Conservation (phyloP, 2,888 invertebrate genomes). For the Lissonota sp. region DNA sequence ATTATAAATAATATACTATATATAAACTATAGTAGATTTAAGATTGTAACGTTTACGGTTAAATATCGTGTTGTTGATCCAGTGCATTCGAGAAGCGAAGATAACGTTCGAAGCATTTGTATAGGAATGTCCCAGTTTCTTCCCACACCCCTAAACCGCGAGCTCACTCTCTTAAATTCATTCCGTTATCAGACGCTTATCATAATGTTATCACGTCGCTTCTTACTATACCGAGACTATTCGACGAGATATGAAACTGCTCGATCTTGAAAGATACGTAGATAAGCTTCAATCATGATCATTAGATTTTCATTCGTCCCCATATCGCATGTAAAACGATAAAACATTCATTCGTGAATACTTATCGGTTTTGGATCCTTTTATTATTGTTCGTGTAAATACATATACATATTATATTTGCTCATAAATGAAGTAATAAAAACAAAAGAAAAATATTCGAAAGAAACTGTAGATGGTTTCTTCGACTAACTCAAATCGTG, state of each 20-base stretch:
- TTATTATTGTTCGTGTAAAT: constrained; percentile 64
- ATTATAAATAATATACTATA: constrained; percentile 41
- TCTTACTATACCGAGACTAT: constrained; percentile 11
- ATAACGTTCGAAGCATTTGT: constrained; percentile 42
- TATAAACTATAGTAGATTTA: constrained; percentile 42
- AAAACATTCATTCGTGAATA: constrained; percentile 15
- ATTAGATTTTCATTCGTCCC: constrained; percentile 15
- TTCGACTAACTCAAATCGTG: constrained; percentile 34
- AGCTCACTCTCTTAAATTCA: background rate
- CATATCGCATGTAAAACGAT: constrained; percentile 11
- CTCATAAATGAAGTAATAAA: constrained; percentile 51
- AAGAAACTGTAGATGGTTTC: background rate
- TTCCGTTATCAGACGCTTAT: constrained; percentile 13
- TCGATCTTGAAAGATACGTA: background rate
- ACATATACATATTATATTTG: constrained; percentile 59
- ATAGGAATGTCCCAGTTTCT: constrained; percentile 34
- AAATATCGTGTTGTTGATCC: constrained; percentile 58
- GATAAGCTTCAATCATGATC: constrained; percentile 13
- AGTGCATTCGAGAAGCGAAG: constrained; percentile 39
- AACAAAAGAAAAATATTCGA: constrained; percentile 17
- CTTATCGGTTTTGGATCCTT: constrained; percentile 47
- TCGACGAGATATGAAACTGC: background rate
- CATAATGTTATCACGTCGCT: constrained; percentile 21
- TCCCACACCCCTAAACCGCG: too few relatives aligned
- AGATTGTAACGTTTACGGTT: constrained; percentile 55